Conservation (phyloP, 2,113 vertebrate species). For the Chroicocephalus ridibundus region DNA sequence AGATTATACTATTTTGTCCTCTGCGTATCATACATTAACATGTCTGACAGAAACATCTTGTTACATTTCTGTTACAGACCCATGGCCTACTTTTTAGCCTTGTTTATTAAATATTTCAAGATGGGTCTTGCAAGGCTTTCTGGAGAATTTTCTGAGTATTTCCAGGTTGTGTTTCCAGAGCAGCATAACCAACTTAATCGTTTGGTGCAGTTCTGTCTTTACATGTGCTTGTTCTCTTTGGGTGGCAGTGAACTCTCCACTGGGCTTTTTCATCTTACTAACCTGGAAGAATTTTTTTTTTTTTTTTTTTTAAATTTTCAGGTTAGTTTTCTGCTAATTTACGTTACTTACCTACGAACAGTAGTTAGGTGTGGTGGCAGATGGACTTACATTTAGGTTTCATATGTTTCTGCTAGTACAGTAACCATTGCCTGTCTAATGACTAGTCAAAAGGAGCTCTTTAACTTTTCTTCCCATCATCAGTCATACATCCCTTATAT, state of each 20-base stretch:
- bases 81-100: not conserved
- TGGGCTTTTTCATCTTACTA: not conserved
- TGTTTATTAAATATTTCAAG: conserved; percentile 7
- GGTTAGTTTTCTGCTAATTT: not conserved
- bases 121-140: not conserved
- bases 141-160: not conserved
- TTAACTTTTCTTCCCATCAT: not conserved
- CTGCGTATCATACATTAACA: not conserved
- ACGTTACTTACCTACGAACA: not conserved
- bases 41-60: not conserved
- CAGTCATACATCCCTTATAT: not conserved
- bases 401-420: not conserved
- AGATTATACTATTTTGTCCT: not conserved
- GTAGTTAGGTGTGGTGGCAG: not conserved
- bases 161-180: not conserved
- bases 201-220: not conserved
- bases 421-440: not conserved
- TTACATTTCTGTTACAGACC: not conserved
- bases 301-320: not conserved
- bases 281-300: not conserved
- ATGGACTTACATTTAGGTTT: not conserved
- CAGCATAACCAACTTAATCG: not conserved
- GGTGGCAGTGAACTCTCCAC: not conserved
- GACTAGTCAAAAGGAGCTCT: not conserved
- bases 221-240: not conserved